These are phyloP conservation scores for Coboldia fuscipes DNA, from an alignment of 1,140 invertebrate genomes.

Conservation along the genomic window DNA sequence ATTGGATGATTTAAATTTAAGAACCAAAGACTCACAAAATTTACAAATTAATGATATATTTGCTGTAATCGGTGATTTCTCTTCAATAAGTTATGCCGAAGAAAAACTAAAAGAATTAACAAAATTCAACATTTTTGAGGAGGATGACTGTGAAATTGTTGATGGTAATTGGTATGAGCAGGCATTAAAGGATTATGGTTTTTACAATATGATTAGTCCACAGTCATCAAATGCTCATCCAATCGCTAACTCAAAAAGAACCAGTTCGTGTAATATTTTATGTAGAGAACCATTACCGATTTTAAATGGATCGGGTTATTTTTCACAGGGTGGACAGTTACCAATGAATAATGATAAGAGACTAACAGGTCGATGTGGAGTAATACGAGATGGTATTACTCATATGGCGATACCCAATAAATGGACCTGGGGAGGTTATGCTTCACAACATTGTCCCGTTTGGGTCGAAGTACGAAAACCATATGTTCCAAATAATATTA, in stretches of 20 bases:
- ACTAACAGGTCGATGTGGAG: conserved; percentile 27
- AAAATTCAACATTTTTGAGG: no score
- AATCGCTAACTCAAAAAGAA: not conserved
- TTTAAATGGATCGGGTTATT: conserved; percentile 3
- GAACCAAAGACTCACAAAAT: not conserved
- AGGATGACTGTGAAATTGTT: no score
- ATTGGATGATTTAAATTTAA: not conserved
- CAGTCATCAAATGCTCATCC: not conserved
- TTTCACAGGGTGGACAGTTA: not conserved
- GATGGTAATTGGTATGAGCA: no score
- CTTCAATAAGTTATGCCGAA: not conserved
- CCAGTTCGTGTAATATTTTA: conserved; percentile 11
- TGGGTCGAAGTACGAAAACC: conserved; percentile 29
- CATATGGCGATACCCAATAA: conserved; percentile 60
- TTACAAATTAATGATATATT: not conserved
- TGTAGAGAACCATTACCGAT: conserved; percentile 6
- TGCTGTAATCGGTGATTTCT: not conserved
- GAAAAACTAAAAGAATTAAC: not conserved
- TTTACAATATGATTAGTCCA: not conserved
- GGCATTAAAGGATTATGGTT: not conserved
- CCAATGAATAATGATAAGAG: not conserved
- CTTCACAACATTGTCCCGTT: conserved; percentile 45
- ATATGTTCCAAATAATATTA: no score
- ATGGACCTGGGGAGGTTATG: conserved; percentile 59
- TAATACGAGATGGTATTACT: conserved; percentile 41